Conservation (phyloP, 2,113 vertebrate species). For the Ceyx melanurus region DNA sequence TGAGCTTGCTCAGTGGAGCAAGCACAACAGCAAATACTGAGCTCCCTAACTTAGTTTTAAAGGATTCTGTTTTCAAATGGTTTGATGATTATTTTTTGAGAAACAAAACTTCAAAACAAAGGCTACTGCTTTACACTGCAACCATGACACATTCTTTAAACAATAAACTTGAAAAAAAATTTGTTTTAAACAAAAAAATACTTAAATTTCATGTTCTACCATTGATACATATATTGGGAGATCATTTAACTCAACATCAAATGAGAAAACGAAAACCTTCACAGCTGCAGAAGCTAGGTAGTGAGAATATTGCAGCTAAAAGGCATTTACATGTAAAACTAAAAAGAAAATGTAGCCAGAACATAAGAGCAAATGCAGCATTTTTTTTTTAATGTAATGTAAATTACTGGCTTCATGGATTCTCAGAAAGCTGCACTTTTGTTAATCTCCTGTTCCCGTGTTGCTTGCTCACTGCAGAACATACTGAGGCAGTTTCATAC, state of each 20-base stretch:
- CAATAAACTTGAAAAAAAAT: too few species aligned
- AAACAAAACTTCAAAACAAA: not conserved
- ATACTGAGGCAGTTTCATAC: not conserved
- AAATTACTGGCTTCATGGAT: not conserved
- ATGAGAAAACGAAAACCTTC: not conserved
- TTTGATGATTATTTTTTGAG: not conserved
- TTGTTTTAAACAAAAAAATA: not conserved
- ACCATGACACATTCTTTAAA: not conserved
- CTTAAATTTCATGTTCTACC: not conserved
- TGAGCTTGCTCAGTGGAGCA: not conserved
- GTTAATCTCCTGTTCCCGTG: not conserved
- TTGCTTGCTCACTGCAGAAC: not conserved
- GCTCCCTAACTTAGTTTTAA: not conserved
- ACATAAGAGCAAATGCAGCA: not conserved
- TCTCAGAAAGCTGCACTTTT: not conserved
- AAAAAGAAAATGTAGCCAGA: not conserved
- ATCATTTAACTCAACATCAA: not conserved
- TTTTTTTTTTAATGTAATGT: not conserved
- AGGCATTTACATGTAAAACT: not conserved
- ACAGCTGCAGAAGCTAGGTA: not conserved
- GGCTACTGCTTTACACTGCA: not conserved
- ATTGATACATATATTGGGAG: not conserved
- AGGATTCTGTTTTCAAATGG: not conserved
- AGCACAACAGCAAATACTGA: not conserved
- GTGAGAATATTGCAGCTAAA: not conserved